Evolutionary conservation across 1,140 invertebrate genomes (phyloP).

Genomic region (Brachionus calyciflorus): DNA sequence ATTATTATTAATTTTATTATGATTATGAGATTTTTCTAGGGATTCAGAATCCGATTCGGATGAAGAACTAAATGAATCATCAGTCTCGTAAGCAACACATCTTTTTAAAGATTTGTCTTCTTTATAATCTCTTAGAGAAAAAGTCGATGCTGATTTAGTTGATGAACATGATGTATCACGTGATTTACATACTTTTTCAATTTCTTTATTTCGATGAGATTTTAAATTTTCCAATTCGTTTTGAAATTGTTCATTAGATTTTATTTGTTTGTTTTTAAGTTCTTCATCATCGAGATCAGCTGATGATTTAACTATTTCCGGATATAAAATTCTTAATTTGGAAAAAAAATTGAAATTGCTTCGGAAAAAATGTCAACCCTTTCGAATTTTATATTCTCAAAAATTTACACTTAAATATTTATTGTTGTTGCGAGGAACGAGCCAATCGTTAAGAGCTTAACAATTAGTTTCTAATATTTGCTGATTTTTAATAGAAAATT

Average conservation of each 20-base stretch:
- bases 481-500: too few relatives aligned
- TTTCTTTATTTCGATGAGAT: neutral
- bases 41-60: too few relatives aligned
- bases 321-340: neutral
- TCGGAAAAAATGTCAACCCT: too few relatives aligned
- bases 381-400: too few relatives aligned
- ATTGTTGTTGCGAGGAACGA: too few relatives aligned
- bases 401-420: too few relatives aligned
- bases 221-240: neutral
- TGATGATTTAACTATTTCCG: neutral
- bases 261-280: neutral
- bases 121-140: constrained; percentile 18
- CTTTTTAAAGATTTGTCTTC: constrained; percentile 4
- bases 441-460: too few relatives aligned
- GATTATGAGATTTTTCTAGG: too few relatives aligned
- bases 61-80: neutral
- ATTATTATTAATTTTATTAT: too few relatives aligned
- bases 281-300: neutral
- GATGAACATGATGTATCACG: neutral
- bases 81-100: neutral
- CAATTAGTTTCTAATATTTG: too few relatives aligned
- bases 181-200: neutral
- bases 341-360: too few relatives aligned
- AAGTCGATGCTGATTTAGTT: neutral
- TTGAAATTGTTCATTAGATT: neutral